A percentile compares a stretch with the other conserved stretches of the same genome.
phyloP scores from a whole-genome alignment of 2,797 vertebrate species.

The Bufotes viridis region DNA sequence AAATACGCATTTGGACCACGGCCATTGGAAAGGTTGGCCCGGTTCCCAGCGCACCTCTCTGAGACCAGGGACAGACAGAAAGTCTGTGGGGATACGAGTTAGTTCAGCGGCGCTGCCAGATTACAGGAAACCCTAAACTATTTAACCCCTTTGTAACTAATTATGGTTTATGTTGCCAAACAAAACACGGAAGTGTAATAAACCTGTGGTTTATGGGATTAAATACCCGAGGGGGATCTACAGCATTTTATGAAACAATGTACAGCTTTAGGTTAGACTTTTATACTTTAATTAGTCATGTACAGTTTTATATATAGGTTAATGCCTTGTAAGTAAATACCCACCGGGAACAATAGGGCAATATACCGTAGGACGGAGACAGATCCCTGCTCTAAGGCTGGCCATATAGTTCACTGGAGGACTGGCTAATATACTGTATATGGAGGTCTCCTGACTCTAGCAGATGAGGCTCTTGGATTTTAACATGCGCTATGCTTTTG shows the following conservation, averaged over 20 bases:
- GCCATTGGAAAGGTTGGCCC: not conserved
- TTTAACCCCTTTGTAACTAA: slow-evolving; percentile 18
- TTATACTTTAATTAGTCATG: not conserved
- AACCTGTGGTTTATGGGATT: not conserved
- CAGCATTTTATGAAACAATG: slow-evolving; percentile 8
- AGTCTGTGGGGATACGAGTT: slow-evolving; percentile 23
- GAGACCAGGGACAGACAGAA: not conserved
- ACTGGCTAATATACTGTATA: too few relatives aligned
- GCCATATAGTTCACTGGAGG: too few relatives aligned
- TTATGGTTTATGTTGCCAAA: not conserved
- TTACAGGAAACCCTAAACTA: not conserved
- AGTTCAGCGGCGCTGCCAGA: not conserved
- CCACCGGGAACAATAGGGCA: not conserved
- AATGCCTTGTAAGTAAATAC: not conserved
- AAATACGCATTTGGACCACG: not conserved
- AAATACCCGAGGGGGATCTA: not conserved
- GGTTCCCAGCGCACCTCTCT: not conserved
- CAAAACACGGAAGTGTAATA: not conserved
- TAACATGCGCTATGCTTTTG: too few relatives aligned
- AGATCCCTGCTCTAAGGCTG: not conserved
- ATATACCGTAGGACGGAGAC: not conserved
- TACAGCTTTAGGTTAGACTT: not conserved
- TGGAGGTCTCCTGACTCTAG: too few relatives aligned
- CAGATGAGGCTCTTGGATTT: too few relatives aligned
- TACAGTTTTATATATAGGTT: not conserved